Evolutionary conservation across 2,888 invertebrate genomes (phyloP), one percentile per base, ranked within the genome.

Genomic region (Cephus pygmeus): DNA sequence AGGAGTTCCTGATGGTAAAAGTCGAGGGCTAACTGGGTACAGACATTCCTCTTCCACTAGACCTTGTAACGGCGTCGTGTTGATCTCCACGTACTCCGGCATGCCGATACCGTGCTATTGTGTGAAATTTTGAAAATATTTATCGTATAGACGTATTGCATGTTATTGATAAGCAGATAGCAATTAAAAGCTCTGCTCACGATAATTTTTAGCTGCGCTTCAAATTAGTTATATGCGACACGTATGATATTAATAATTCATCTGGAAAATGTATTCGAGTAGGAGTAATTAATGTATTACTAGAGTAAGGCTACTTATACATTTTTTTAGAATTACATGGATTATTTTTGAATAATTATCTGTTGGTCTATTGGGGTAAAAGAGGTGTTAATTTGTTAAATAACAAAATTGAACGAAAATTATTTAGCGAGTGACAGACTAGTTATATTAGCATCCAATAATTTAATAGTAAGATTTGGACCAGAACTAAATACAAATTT

Each of bases 61-160:
- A 69, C 90, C 90, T 75, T 87, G 87, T 77, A 87, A n/a, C 33
- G 86, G 83, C 40, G 87, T 83, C 76, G 89, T 85, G 81, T 85
- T 87, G 79, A 84, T 76, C 81, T 90, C 90, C 89, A 88, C 84
- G 84, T 88, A 88, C 81, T 87, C 86, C 82, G 91, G 91, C 91
- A 91, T 90, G 86, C 85, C 86, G 88, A 91, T 78, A 87, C 90
- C 87, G 88, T 91, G 90, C 91, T 91, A 83, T 76, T 80, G 81
- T 84, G 80, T 80, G 82, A 34, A 71, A 56, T 56, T 56, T 56
- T 9, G 23, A 56, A 56, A 56, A 15, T 56, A 23, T 56, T 56
- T 56, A 56, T 56, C 23, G 9, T 56, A 56, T 56, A 6, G 23
- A 23, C 56, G 0, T 23, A 56, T 56, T 56, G 23, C 56, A 23